Evolutionary conservation across 2,888 invertebrate genomes (phyloP).

Genomic region (Mimachlamys varia): DNA sequence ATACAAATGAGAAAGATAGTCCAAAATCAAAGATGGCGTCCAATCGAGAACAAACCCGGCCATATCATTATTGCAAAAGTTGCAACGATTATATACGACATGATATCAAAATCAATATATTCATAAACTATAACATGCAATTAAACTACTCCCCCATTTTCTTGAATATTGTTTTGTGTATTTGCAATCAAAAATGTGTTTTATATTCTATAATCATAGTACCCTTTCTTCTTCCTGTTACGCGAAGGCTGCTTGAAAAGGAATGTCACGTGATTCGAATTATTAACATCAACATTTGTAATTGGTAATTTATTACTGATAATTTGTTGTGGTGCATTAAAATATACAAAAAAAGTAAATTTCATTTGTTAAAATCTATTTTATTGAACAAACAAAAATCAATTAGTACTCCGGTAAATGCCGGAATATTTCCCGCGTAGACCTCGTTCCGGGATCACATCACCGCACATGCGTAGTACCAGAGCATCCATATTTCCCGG

Average conservation of each 20-base stretch:
- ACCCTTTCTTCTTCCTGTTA: background rate
- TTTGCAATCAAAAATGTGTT: background rate
- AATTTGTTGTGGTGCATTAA: background rate
- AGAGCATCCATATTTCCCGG: slow-evolving; percentile 31
- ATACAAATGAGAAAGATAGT: too few species aligned
- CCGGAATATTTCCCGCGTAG: slow-evolving; percentile 21
- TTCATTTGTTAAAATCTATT: background rate
- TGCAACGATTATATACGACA: background rate
- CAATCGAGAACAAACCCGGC: background rate
- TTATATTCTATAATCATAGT: background rate
- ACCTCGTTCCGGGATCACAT: slow-evolving; percentile 34
- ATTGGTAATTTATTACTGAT: background rate
- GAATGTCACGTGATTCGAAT: background rate
- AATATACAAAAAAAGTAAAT: background rate
- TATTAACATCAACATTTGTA: background rate
- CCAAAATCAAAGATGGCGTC: background rate
- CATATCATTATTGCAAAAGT: background rate
- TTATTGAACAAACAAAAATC: background rate
- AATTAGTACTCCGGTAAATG: background rate
- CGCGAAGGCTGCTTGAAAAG: background rate
- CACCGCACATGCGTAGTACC: slow-evolving; percentile 12
- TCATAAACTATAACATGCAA: too few species aligned
- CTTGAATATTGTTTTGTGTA: background rate
- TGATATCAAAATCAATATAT: background rate
- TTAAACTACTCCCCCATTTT: too few species aligned